Percentiles rank a stretch among this genome's conserved stretches.
Evolutionary conservation across 2,888 invertebrate genomes (phyloP).

Genomic region (Mythimna pallens): DNA sequence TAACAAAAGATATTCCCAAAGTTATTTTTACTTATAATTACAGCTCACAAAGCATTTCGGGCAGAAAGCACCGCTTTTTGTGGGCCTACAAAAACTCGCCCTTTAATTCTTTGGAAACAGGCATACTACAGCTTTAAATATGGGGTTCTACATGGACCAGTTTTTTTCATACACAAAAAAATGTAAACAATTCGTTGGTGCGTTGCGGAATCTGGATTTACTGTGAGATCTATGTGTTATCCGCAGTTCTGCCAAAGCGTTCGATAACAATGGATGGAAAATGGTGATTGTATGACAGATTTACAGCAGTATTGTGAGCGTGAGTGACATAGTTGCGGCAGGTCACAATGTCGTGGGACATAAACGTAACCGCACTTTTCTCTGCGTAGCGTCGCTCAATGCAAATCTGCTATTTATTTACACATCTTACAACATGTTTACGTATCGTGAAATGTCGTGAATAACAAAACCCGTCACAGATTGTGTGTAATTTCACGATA

Average conservation of each 20-base stretch:
- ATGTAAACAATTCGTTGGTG: constrained; percentile 85
- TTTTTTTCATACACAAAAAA: constrained; percentile 81
- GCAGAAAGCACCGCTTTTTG: constrained; percentile 82
- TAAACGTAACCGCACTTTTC: constrained; percentile 43
- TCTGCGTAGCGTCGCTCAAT: constrained; percentile 42
- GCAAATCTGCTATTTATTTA: constrained; percentile 56
- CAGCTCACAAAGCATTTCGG: constrained; percentile 84
- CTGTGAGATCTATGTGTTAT: constrained; percentile 70
- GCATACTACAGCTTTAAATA: constrained; percentile 77
- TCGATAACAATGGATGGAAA: constrained; percentile 65
- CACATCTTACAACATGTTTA: constrained; percentile 48
- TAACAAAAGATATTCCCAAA: constrained; percentile 88
- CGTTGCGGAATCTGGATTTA: constrained; percentile 58
- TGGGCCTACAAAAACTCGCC: constrained; percentile 80
- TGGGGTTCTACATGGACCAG: constrained; percentile 74
- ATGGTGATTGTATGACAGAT: constrained; percentile 50
- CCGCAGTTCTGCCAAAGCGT: constrained; percentile 63
- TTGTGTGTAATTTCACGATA: constrained; percentile 45
- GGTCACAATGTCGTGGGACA: constrained; percentile 69
- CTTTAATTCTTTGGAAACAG: constrained; percentile 80
- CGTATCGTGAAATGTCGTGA: constrained; percentile 20
- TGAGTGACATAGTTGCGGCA: constrained; percentile 58
- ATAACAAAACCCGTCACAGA: constrained; percentile 26
- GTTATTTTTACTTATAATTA: constrained; percentile 89
- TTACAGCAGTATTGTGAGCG: constrained; percentile 62